Evolutionary conservation across 2,113 vertebrate genomes (phyloP), one percentile per base, ranked within the genome.

Genomic region (Rhabdornis inornatus): DNA sequence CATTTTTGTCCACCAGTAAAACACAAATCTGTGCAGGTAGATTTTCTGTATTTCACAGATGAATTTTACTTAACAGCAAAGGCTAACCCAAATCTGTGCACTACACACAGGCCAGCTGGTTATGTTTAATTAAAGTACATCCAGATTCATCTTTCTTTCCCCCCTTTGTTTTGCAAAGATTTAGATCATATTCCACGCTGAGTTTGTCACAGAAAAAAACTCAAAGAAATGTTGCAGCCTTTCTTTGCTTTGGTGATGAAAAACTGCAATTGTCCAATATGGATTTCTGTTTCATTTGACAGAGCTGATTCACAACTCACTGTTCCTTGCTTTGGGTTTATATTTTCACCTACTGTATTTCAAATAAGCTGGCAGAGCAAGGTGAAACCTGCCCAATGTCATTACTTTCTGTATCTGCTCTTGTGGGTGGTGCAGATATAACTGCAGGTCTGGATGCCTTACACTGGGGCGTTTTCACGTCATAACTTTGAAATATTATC

Each of bases 401-500:
- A 6, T 39, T 57, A 18, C 28, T 47, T 63, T 50, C 47, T 56
- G 28, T 60, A 37, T 50, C 13, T 1, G 0, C 8, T 2, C 20
- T 19, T 52, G 68, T 39, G 72, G 44, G 25, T 50, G 44, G 47
- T 45, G 18, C 44, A 44, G 60, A 55, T 30, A 22, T 40, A 31
- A 59, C 56, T 4, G 5, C 35, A 22, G 60, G 25, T 30, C 10
- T 91, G 63, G 31, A 20, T 57, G 76, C 37, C 89, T 28, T 30
- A 2, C 1, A 0, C 71, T 65, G 25, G 8, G 2, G 31, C 35
- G 17, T 37, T 83, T 83, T 52, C 37, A 69, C 1, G 0, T 30
- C 1, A 0, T 18, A 31, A 16, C 45, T 69, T 80, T 3, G 5
- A 75, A 83, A 33, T 19, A 9, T 66, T 84, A n/a, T 11, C 3